Evolutionary conservation across 2,888 invertebrate genomes (phyloP).

Genomic region (Catocala fraxini): DNA sequence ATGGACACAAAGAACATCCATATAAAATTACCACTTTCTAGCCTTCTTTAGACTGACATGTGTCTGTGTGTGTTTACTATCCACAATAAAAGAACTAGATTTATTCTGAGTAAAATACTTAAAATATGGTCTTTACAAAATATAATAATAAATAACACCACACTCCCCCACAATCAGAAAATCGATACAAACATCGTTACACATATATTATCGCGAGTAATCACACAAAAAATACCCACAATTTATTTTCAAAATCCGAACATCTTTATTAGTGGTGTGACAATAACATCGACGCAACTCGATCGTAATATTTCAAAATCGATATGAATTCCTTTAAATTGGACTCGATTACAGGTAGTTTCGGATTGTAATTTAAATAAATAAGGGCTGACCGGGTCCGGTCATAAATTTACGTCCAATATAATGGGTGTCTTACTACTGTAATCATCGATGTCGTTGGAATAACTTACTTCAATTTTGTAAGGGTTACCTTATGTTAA

Average conservation of each 20-base stretch:
- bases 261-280: constrained; percentile 44
- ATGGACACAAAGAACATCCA: too few relatives aligned
- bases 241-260: constrained; percentile 24
- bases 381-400: constrained; percentile 56
- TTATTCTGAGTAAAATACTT: too few relatives aligned
- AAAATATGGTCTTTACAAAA: too few relatives aligned
- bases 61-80: too few relatives aligned
- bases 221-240: constrained; percentile 12
- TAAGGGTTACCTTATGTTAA: constrained; percentile 1
- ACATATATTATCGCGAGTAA: not conserved
- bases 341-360: constrained; percentile 57
- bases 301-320: constrained; percentile 49
- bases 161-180: not conserved
- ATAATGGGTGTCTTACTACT: constrained; percentile 68
- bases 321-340: constrained; percentile 49
- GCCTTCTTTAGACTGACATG: too few relatives aligned
- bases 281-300: constrained; percentile 37
- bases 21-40: too few relatives aligned
- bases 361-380: constrained; percentile 68
- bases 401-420: constrained; percentile 65
- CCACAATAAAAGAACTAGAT: too few relatives aligned
- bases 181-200: constrained; percentile 4
- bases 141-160: too few relatives aligned
- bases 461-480: constrained; percentile 13
- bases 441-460: constrained; percentile 19